These are phyloP conservation scores for Nothoprocta perdicaria DNA, from an alignment of 2,113 vertebrate genomes.

Conservation along the genomic window DNA sequence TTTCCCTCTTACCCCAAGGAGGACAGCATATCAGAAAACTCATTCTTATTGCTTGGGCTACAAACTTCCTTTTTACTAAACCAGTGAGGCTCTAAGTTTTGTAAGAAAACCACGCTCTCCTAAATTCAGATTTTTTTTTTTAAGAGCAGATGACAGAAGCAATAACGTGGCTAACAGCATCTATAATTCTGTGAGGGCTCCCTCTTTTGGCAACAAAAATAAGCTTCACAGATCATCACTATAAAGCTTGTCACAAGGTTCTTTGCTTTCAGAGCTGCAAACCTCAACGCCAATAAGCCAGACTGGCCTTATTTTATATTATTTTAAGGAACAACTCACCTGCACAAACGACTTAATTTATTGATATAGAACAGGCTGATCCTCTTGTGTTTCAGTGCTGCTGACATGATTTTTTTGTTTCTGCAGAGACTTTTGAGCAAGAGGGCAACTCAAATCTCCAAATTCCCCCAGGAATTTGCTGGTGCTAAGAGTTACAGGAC, in stretches of 20 bases:
- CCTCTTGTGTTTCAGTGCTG: neutral
- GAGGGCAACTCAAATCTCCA: neutral
- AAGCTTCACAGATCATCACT: neutral
- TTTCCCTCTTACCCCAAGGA: neutral
- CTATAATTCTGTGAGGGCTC: conserved; percentile 63
- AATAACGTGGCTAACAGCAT: neutral
- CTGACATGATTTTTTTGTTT: neutral
- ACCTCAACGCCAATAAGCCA: neutral
- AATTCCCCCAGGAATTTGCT: neutral
- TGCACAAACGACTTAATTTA: neutral
- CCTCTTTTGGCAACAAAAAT: conserved; percentile 62
- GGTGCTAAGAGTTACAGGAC: neutral
- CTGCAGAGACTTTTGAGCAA: neutral
- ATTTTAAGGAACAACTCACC: neutral
- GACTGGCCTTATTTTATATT: neutral
- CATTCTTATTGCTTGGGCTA: neutral
- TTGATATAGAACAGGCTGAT: neutral
- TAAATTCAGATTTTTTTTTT: neutral
- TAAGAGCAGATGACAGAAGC: neutral
- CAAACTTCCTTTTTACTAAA: neutral
- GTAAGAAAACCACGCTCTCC: neutral
- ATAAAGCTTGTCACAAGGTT: neutral
- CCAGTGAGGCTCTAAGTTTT: neutral
- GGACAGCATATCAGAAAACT: neutral
- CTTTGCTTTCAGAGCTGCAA: neutral